These are phyloP conservation scores for Xiphophorus maculatus DNA, from an alignment of 2,113 vertebrate genomes.

Conservation along the genomic window DNA sequence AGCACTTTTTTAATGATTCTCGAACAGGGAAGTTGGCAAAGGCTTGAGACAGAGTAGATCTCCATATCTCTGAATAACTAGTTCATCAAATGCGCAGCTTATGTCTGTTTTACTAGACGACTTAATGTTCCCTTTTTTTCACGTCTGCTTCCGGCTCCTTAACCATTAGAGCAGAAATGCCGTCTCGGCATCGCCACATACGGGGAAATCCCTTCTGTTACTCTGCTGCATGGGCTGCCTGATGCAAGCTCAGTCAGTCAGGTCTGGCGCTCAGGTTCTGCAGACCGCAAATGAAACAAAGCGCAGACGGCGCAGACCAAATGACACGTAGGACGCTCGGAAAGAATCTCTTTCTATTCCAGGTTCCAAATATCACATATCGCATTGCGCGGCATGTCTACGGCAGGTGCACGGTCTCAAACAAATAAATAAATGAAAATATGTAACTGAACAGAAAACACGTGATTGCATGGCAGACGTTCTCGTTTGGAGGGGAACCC, in stretches of 20 bases:
- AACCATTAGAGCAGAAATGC: too few relatives aligned
- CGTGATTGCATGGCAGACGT: not conserved
- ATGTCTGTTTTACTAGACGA: too few relatives aligned
- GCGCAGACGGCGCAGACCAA: not conserved
- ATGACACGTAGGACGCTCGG: not conserved
- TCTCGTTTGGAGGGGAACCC: not conserved
- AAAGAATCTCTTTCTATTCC: not conserved
- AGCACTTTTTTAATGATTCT: too few relatives aligned
- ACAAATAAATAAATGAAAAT: not conserved
- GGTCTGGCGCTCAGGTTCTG: not conserved
- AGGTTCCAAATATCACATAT: not conserved
- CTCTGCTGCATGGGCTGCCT: not conserved
- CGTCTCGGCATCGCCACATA: too few relatives aligned
- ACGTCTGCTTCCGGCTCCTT: too few relatives aligned
- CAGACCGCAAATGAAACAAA: conserved; percentile 8
- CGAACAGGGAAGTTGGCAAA: too few relatives aligned
- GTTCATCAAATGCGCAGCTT: too few relatives aligned
- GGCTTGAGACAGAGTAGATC: too few relatives aligned
- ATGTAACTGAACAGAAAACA: not conserved
- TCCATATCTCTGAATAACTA: too few relatives aligned
- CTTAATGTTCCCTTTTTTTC: too few relatives aligned
- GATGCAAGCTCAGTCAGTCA: not conserved
- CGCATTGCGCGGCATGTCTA: not conserved
- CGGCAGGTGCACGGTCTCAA: not conserved
- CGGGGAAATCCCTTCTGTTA: too few relatives aligned